phyloP scores from a whole-genome alignment of 2,113 vertebrate species.

The Poecilia latipinna region DNA sequence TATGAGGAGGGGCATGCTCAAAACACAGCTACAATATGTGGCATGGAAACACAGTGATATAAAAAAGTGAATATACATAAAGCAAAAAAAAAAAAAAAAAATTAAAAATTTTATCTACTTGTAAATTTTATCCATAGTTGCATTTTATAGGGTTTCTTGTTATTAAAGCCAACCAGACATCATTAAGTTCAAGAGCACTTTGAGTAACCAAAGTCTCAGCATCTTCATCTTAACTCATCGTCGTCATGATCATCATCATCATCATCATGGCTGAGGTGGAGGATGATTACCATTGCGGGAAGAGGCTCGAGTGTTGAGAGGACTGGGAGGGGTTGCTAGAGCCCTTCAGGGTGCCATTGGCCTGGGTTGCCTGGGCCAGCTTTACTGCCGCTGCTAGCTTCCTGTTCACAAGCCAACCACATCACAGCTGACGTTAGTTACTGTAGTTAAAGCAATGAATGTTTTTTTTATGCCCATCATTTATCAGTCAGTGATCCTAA shows the following conservation, averaged over 20 bases:
- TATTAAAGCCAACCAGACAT: constrained; percentile 27
- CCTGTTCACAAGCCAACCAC: constrained; percentile 86
- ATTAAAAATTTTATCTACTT: constrained; percentile 21
- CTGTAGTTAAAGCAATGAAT: constrained; percentile 47
- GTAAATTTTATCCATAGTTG: not conserved
- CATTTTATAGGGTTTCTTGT: constrained; percentile 1
- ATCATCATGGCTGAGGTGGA: constrained; percentile 45
- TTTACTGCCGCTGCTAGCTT: constrained; percentile 97
- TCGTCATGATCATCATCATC: not conserved
- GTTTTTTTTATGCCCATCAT: constrained; percentile 29
- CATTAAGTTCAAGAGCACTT: constrained; percentile 11
- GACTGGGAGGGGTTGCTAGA: constrained; percentile 89
- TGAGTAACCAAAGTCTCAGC: not conserved
- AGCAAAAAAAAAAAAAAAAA: constrained; percentile 23
- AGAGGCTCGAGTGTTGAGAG: constrained; percentile 87
- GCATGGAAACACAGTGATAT: constrained; percentile 50
- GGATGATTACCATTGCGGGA: constrained; percentile 92
- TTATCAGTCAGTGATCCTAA: constrained; percentile 16
- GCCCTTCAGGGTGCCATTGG: constrained; percentile 95
- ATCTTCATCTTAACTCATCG: constrained; percentile 21
- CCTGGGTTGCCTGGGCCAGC: constrained; percentile 93
- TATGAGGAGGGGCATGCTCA: constrained; percentile 67
- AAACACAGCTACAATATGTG: constrained; percentile 54
- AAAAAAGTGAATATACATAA: constrained; percentile 47
- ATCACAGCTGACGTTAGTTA: constrained; percentile 75